Evolutionary conservation across 2,113 vertebrate genomes (phyloP), one percentile per base, ranked within the genome.

Genomic region (Brachyhypopomus gauderio): DNA sequence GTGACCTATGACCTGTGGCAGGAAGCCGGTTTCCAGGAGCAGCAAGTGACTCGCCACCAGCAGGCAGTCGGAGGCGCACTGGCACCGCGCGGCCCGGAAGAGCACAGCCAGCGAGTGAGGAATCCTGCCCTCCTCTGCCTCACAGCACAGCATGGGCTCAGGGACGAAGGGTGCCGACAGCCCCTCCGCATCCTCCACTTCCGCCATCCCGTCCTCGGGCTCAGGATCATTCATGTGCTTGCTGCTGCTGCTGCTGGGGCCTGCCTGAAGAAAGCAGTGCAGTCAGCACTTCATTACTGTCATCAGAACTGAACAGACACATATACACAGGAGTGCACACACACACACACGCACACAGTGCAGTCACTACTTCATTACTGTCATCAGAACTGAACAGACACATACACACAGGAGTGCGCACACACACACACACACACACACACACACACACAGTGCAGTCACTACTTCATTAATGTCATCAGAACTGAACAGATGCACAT

Each of bases 1-100:
- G n/a, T 69, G 36, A 71, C 0, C 7, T 8, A 91, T 90, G 74
- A 98, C 97, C 95, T 96, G 94, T 41, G 93, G 92, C 1, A 91
- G 75, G 17, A 97, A 99, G 25, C 98, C 97, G 0, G 96, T 94
- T 86, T 99, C 98, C 75, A 97, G 86, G 96, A 99, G 97, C 66
- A 99, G 94, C 41, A 96, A 94, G 80, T 99, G 93, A 0, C 91
- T 79, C 0, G 93, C 89, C 75, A 97, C 95, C 0, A 96, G 85
- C 80, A 98, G 82, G 85, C 96, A 95, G 84, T 98, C 97, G 0
- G 72, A 89, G 82, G 94, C 89, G 38, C 83, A 89, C 19, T 72
- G 71, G 72, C 91, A 92, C 63, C 82, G 86, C 0, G 95, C 95
- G 2, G 91, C 85, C 76, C 94, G 92, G 78, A 94, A 95, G 16